Percentiles rank a stretch among this genome's conserved stretches.
phyloP scores from a whole-genome alignment of 2,797 vertebrate species.

The Cuniculus paca region DNA sequence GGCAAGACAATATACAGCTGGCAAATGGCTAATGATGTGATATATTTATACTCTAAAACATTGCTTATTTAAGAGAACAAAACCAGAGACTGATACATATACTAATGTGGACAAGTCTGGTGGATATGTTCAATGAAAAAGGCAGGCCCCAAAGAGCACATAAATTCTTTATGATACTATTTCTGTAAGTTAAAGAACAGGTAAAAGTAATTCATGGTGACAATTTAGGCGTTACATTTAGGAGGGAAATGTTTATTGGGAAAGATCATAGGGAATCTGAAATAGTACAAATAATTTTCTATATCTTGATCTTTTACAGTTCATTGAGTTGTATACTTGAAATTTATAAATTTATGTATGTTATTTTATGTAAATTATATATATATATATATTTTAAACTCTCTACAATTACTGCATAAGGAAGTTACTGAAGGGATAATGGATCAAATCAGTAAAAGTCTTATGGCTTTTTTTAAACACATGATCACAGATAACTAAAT shows the following conservation, averaged over 20 bases:
- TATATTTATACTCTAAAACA: not conserved
- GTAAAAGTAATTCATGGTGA: not conserved
- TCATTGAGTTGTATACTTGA: not conserved
- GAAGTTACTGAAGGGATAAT: not conserved
- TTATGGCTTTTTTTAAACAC: not conserved
- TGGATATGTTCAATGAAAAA: not conserved
- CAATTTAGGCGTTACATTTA: not conserved
- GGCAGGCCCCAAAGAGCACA: not conserved
- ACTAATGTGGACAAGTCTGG: not conserved
- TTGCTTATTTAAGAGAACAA: not conserved
- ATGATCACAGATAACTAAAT: not conserved
- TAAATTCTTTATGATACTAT: not conserved
- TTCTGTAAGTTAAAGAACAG: not conserved
- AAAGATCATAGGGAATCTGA: not conserved
- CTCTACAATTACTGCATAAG: not conserved
- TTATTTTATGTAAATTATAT: constrained; percentile 24
- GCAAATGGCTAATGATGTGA: not conserved
- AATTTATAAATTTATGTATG: not conserved
- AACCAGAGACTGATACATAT: not conserved
- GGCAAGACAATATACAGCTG: not conserved
- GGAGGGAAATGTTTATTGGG: not conserved
- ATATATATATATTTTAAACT: not conserved
- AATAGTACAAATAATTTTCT: not conserved
- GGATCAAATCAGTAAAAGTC: not conserved
- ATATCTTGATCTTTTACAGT: not conserved